Conservation (phyloP, 2,888 invertebrate genomes). For the Drosophila yooni region DNA sequence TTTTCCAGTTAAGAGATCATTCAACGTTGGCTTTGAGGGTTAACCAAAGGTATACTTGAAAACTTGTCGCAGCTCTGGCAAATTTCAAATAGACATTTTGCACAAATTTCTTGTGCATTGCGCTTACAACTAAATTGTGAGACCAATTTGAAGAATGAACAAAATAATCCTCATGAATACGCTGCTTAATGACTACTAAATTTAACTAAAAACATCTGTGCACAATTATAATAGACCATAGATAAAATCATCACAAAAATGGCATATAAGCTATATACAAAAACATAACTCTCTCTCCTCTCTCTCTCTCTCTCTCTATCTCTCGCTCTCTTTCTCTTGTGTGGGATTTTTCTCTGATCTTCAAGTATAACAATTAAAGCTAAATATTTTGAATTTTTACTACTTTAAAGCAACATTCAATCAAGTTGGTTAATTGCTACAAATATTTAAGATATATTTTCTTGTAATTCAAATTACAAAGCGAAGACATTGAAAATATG, state of each 20-base stretch:
- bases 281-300: constrained; percentile 28
- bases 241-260: constrained; percentile 83
- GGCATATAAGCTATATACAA: constrained; percentile 74
- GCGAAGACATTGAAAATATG: constrained; percentile 80
- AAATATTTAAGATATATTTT: constrained; percentile 54
- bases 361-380: constrained; percentile 78
- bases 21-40: constrained; percentile 55
- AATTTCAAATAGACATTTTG: constrained; percentile 52
- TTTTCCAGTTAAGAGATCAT: constrained; percentile 61
- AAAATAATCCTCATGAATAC: constrained; percentile 66
- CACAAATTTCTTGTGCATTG: constrained; percentile 50
- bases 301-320: constrained; percentile 34
- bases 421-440: constrained; percentile 55
- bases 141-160: constrained; percentile 84
- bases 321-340: constrained; percentile 27
- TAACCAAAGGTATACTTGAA: constrained; percentile 47
- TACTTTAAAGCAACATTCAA: constrained; percentile 65
- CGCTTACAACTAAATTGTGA: constrained; percentile 74
- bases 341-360: constrained; percentile 37
- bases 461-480: constrained; percentile 73
- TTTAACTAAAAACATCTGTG: constrained; percentile 72
- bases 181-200: constrained; percentile 62
- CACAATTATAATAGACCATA: constrained; percentile 61
- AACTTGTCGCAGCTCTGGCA: constrained; percentile 30
- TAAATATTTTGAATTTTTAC: constrained; percentile 58